Percentiles rank a stretch among this genome's conserved stretches.
phyloP scores from a whole-genome alignment of 1,140 invertebrate genomes.

The Penaeus japonicus region DNA sequence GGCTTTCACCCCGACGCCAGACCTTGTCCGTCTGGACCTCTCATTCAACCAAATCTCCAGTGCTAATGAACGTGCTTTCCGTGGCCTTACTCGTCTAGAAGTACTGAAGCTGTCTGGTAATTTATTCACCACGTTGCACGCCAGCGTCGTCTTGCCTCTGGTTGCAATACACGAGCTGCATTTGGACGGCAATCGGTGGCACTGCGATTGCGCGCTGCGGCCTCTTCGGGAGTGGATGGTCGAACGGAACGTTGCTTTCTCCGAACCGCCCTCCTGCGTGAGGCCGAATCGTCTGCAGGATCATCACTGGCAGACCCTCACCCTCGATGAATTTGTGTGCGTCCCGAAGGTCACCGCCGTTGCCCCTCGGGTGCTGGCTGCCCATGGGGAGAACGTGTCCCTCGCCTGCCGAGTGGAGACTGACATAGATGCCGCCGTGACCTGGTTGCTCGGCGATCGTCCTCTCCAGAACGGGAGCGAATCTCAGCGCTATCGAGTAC shows the following conservation, averaged over 20 bases:
- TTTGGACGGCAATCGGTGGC: constrained; percentile 80
- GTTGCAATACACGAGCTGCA: constrained; percentile 77
- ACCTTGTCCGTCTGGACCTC: constrained; percentile 77
- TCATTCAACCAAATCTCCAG: constrained; percentile 74
- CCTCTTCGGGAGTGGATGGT: constrained; percentile 80
- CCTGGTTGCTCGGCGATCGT: constrained; percentile 68
- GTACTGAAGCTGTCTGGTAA: constrained; percentile 81
- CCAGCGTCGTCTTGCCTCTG: constrained; percentile 73
- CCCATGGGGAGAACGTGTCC: constrained; percentile 76
- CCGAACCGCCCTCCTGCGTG: constrained; percentile 74
- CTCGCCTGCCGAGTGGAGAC: constrained; percentile 76
- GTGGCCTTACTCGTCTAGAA: constrained; percentile 76
- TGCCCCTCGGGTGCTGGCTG: constrained; percentile 58
- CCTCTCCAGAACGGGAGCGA: constrained; percentile 65
- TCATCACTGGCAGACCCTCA: constrained; percentile 77
- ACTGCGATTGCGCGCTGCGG: constrained; percentile 79
- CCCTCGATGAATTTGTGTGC: constrained; percentile 82
- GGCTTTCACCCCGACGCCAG: constrained; percentile 73
- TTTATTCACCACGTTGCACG: constrained; percentile 71
- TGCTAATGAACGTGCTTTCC: constrained; percentile 76
- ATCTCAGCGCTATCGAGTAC: constrained; percentile 49
- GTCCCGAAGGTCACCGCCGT: constrained; percentile 67
- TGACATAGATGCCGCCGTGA: constrained; percentile 73
- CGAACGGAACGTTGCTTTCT: constrained; percentile 76
- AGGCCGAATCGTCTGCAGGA: constrained; percentile 71